A percentile compares a stretch with the other conserved stretches of the same genome.
phyloP scores from a whole-genome alignment of 1,140 invertebrate species.

The Ceratina calcarata region DNA sequence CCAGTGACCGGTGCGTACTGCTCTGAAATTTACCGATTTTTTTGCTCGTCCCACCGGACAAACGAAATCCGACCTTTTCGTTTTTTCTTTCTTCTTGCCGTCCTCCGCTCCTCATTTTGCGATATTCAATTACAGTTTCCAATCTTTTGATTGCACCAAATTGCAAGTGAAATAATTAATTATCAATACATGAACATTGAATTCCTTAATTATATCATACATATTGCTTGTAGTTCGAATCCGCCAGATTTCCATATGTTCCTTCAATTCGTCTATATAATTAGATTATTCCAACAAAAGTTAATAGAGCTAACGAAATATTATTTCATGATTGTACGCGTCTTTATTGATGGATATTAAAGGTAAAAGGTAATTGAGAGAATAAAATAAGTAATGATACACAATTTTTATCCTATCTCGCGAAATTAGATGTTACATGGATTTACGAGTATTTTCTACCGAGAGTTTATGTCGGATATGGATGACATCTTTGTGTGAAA shows the following conservation, averaged over 20 bases:
- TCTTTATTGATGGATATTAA: too few species aligned
- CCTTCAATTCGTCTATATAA: too few species aligned
- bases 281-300: too few species aligned
- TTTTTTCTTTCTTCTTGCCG: neutral
- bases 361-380: neutral
- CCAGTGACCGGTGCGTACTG: neutral
- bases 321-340: neutral
- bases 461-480: conserved; percentile 35
- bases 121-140: neutral
- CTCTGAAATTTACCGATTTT: conserved; percentile 16
- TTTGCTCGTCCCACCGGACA: neutral
- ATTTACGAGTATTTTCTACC: conserved; percentile 29
- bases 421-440: neutral
- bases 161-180: too few species aligned
- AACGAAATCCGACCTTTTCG: neutral
- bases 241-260: neutral
- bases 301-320: neutral
- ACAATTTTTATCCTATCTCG: too few species aligned
- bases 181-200: too few species aligned
- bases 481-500: conserved; percentile 52
- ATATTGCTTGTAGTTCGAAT: neutral
- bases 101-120: neutral
- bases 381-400: neutral
- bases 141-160: neutral
- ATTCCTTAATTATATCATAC: too few species aligned